Evolutionary conservation across 2,888 invertebrate species (phyloP).

Genomic region (Leptopterna dolabrata): DNA sequence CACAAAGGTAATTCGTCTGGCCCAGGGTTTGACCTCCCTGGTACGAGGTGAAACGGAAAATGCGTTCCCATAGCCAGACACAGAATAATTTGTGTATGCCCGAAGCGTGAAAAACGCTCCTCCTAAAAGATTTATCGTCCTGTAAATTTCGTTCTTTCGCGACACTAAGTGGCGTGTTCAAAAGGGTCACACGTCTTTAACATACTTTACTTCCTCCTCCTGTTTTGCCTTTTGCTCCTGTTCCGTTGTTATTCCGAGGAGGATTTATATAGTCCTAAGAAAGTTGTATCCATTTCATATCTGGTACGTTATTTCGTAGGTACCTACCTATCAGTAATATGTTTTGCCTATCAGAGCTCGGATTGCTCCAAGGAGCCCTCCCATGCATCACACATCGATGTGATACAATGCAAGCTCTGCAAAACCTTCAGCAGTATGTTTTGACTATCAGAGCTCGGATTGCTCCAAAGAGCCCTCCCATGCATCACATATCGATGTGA

Average conservation of each 20-base stretch:
- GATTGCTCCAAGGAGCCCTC: no score
- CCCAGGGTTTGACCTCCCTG: neutral
- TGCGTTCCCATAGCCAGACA: neutral
- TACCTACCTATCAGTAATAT: no score
- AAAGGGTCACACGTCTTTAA: conserved; percentile 14
- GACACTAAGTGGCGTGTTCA: conserved; percentile 20
- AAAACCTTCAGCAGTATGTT: no score
- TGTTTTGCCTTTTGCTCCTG: neutral
- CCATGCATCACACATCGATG: no score
- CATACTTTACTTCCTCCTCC: neutral
- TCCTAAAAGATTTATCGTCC: conserved; percentile 15
- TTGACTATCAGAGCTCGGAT: no score
- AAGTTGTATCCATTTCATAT: no score
- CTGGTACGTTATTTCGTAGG: no score
- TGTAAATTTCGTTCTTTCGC: conserved; percentile 33
- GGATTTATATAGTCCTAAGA: no score
- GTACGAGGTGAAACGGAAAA: neutral
- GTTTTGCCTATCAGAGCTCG: no score
- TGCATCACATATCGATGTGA: no score
- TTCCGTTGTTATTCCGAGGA: neutral
- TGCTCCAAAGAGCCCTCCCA: no score
- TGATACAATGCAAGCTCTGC: no score
- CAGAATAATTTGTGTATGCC: conserved; percentile 26
- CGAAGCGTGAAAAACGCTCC: conserved; percentile 12
- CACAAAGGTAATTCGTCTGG: neutral